Percentiles rank a stretch among this genome's conserved stretches.
Conservation (phyloP, 2,113 vertebrate species). For the Cavia porcellus region DNA sequence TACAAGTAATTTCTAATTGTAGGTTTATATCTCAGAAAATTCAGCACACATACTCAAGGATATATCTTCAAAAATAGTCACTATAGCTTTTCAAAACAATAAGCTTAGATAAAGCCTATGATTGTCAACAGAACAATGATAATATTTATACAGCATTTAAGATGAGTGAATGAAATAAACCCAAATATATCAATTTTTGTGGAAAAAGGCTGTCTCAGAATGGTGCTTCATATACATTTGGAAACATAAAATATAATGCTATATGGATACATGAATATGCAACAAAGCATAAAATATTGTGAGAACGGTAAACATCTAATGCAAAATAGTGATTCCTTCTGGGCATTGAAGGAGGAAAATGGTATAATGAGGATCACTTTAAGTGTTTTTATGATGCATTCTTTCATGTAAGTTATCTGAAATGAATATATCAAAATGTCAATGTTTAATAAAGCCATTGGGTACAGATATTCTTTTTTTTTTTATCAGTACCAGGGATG, state of each 20-base stretch:
- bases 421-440: background rate
- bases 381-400: background rate
- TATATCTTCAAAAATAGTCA: background rate
- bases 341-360: background rate
- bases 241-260: background rate
- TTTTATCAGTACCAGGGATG: too few species aligned
- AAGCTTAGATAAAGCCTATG: slow-evolving; percentile 36
- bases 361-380: background rate
- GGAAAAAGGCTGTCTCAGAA: slow-evolving; percentile 15
- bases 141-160: slow-evolving; percentile 28
- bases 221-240: background rate
- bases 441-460: background rate
- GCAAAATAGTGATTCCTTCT: background rate
- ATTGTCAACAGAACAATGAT: slow-evolving; percentile 13
- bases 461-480: background rate
- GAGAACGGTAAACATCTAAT: slow-evolving; percentile 44
- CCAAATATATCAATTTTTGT: background rate
- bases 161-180: slow-evolving; percentile 40
- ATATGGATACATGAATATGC: background rate
- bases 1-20: slow-evolving; percentile 13
- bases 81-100: slow-evolving; percentile 45
- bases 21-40: background rate
- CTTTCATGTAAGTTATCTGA: slow-evolving; percentile 14
- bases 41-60: background rate
- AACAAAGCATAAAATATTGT: slow-evolving; percentile 30